Conservation (phyloP, 2,113 vertebrate species). For the Erythrocebus patas region DNA sequence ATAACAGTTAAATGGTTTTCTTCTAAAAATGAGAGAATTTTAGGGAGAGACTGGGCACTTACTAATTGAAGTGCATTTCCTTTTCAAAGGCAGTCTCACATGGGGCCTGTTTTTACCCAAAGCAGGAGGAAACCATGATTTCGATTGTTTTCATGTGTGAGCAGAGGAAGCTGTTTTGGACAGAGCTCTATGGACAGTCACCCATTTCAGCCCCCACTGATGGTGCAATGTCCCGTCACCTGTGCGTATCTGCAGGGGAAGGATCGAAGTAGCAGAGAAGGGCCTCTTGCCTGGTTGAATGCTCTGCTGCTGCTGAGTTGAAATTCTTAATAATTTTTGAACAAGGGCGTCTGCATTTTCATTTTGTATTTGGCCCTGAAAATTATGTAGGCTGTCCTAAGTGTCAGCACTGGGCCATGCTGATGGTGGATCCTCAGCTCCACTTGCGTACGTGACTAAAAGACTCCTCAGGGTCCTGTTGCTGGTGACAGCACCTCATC, state of each 20-base stretch:
- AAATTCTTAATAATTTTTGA: not conserved
- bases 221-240: not conserved
- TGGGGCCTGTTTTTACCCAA: not conserved
- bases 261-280: not conserved
- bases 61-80: not conserved
- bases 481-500: not conserved
- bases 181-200: not conserved
- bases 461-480: not conserved
- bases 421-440: not conserved
- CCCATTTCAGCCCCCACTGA: accelerated
- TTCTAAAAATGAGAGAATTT: not conserved
- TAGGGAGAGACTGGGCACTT: not conserved
- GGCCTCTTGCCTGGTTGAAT: not conserved
- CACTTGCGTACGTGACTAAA: not conserved
- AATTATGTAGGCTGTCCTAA: not conserved
- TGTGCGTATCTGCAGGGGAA: not conserved
- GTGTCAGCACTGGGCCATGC: not conserved
- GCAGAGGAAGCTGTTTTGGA: not conserved
- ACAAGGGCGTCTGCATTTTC: not conserved
- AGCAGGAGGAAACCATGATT: not conserved
- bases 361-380: not conserved
- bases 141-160: not conserved
- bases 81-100: not conserved
- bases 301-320: not conserved
- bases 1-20: not conserved